Evolutionary conservation across 1,140 invertebrate species (phyloP).

Genomic region (Octopus sinensis): DNA sequence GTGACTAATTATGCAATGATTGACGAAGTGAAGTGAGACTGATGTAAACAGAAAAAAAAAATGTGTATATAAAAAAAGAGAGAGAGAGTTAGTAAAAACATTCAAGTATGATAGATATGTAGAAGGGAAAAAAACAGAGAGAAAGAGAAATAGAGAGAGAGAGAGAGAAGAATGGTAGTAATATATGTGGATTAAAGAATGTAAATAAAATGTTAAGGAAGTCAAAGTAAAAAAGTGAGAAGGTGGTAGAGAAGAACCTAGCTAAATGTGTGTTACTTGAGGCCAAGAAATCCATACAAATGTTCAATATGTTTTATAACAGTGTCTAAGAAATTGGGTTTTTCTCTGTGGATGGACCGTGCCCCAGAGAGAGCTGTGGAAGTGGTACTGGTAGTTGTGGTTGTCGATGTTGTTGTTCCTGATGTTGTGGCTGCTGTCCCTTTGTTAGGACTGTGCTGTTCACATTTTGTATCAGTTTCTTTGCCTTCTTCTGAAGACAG

Average conservation of each 20-base stretch:
- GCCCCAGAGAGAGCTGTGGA: slow-evolving; percentile 16
- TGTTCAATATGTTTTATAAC: slow-evolving; percentile 45
- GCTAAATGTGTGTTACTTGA: not conserved
- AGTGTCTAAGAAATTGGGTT: slow-evolving; percentile 38
- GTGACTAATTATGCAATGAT: no score
- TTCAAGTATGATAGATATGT: not conserved
- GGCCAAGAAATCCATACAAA: slow-evolving; percentile 29
- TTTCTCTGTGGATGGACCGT: slow-evolving; percentile 26
- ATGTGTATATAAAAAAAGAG: not conserved
- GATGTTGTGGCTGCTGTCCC: slow-evolving; percentile 9
- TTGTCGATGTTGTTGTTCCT: not conserved
- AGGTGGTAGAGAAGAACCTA: no score
- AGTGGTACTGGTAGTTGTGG: not conserved
- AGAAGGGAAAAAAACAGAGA: not conserved
- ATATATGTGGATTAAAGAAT: no score
- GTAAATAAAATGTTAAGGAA: no score
- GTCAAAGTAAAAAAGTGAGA: no score
- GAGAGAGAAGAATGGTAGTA: not conserved
- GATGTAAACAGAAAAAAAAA: not conserved
- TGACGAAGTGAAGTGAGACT: no score
- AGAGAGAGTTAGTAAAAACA: not conserved
- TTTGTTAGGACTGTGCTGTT: not conserved
- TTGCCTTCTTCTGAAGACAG: slow-evolving; percentile 21
- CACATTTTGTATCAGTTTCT: slow-evolving; percentile 13
- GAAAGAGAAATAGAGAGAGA: not conserved